Base-by-base conservation (phyloP, 2,888 invertebrate genomes). In the Mythimna impura region DNA sequence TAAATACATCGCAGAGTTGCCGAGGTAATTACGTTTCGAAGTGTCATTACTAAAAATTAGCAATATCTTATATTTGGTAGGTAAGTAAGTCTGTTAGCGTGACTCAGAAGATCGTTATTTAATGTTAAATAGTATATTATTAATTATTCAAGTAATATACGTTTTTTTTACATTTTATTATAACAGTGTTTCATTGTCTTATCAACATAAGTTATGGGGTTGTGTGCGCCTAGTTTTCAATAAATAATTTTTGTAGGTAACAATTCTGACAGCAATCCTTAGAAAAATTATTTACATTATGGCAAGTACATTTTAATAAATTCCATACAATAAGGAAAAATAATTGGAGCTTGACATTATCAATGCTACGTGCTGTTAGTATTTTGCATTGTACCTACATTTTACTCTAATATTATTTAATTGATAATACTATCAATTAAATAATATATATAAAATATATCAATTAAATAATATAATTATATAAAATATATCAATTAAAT, bases 11-110 rank as follows among this genome's bases (percentile, higher is more conserved):
- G 57, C 67, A 65, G 57, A 76, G 72, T 40, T 67, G 62, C 71
- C 65, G 66, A 84, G 80, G 76, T 81, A 84, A 86, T 80, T 87
- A 78, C 68, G 69, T 80, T 82, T 63, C 71, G 77, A 73, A 73
- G 66, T 78, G 55, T 52, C 58, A 73, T 63, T 65, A 78, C 12
- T 65, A 58, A 73, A 73, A 80, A 72, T 7, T 78, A 25, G 36
- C 47, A 76, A 54, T 36, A 61, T 9, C 14, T 60, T 66, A 25
- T 63, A 52, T 20, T 58, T 66, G 22, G 22, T 55, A 73, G 40
- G 79, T 72, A 80, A 50, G 43, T 66, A 58, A 55, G 65, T 66
- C 20, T 22, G n/a, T 34, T 69, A 40, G 50, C 36, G 20, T 66
- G n/a, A 58, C 58, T 73, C 17, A 5, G 12, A 36, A 3, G 4